Conservation (phyloP, 2,888 invertebrate genomes). For the Glaucopsyche alexis region DNA sequence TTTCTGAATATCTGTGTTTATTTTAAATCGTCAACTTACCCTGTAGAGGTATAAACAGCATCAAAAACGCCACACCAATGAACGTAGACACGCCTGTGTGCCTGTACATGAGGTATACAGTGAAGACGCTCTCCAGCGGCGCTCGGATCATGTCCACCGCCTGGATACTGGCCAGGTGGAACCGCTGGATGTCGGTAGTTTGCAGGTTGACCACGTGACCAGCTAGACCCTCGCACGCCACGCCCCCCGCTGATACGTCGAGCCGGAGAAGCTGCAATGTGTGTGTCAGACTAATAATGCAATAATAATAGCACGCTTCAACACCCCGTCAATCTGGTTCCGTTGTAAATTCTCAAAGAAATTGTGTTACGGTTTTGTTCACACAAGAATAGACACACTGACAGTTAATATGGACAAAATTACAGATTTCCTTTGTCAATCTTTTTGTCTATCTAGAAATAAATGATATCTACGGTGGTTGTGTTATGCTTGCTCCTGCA, state of each 20-base stretch:
- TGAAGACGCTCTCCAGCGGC: constrained; percentile 87
- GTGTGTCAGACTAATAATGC: too few species aligned
- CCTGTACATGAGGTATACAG: constrained; percentile 86
- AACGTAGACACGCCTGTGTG: constrained; percentile 80
- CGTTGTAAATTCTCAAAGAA: too few species aligned
- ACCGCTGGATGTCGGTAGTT: constrained; percentile 92
- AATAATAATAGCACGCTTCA: too few species aligned
- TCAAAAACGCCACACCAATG: constrained; percentile 79
- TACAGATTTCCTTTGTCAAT: too few species aligned
- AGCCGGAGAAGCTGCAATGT: constrained; percentile 83
- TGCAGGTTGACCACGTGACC: constrained; percentile 87
- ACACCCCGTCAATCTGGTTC: too few species aligned
- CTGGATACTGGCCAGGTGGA: constrained; percentile 90
- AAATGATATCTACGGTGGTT: too few species aligned
- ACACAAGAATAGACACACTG: too few species aligned
- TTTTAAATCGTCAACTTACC: constrained; percentile 35
- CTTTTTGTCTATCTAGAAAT: too few species aligned
- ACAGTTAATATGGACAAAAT: too few species aligned
- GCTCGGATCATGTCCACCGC: constrained; percentile 91
- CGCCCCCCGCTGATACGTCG: constrained; percentile 82
- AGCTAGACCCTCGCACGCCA: constrained; percentile 82
- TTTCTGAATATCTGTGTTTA: too few species aligned
- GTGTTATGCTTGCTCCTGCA: too few species aligned
- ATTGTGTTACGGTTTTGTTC: too few species aligned
- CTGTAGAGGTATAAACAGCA: constrained; percentile 71